A percentile compares a stretch with the other conserved stretches of the same genome.
phyloP scores from a whole-genome alignment of 1,140 invertebrate species.

The Triops longicaudatus region DNA sequence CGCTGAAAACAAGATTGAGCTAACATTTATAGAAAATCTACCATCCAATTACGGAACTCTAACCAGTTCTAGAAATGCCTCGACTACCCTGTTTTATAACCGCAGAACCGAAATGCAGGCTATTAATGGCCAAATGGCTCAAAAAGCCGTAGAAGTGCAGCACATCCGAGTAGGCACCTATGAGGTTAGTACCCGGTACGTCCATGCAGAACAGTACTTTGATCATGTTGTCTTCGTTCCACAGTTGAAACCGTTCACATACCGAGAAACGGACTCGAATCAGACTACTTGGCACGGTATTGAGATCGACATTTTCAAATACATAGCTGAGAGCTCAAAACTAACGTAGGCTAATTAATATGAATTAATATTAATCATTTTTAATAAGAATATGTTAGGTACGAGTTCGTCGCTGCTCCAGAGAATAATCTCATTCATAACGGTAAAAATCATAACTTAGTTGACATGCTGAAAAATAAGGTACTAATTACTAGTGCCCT shows the following conservation, averaged over 20 bases:
- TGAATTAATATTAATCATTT: background rate
- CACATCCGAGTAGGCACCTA: background rate
- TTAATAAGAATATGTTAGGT: background rate
- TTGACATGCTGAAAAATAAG: background rate
- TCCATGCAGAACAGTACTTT: too few relatives aligned
- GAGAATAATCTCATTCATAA: background rate
- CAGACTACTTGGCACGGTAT: background rate
- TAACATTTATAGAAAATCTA: background rate
- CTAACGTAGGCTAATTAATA: background rate
- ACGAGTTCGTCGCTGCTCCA: background rate
- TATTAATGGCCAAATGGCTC: too few relatives aligned
- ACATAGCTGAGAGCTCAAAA: background rate
- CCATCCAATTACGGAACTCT: background rate
- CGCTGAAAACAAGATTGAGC: background rate
- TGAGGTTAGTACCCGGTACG: background rate
- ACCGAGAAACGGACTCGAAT: background rate
- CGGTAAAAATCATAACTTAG: background rate
- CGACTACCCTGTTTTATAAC: background rate
- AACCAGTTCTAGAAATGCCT: background rate
- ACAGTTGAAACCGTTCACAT: background rate
- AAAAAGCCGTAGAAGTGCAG: background rate
- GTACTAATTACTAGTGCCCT: background rate
- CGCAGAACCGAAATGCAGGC: background rate
- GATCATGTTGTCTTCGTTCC: too few relatives aligned
- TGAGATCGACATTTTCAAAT: background rate